These are phyloP conservation scores for Dermochelys coriacea DNA, from an alignment of 2,797 vertebrate genomes.

Conservation along the genomic window DNA sequence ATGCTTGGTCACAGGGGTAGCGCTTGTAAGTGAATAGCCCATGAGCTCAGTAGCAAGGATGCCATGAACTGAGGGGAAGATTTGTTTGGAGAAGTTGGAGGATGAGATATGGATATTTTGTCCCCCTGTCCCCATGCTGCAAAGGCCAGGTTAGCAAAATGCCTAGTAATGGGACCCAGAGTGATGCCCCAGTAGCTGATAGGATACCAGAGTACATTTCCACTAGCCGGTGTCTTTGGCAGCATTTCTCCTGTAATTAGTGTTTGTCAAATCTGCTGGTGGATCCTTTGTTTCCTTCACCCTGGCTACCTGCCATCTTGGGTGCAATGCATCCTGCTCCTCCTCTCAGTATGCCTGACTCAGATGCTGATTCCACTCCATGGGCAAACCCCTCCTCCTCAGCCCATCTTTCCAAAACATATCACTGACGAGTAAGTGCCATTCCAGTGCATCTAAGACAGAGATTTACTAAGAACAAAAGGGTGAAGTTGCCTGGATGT, in stretches of 20 bases:
- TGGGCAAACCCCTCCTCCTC: conserved; percentile 41
- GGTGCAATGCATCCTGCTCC: conserved; percentile 62
- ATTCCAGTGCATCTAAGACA: conserved; percentile 31
- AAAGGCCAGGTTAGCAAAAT: conserved; percentile 65
- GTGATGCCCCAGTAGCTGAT: conserved; percentile 65
- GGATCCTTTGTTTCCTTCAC: conserved; percentile 74
- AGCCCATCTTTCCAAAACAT: conserved; percentile 51
- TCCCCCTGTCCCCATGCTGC: conserved; percentile 13
- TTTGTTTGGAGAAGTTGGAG: background rate
- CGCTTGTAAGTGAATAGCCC: background rate
- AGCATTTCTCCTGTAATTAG: conserved; percentile 66
- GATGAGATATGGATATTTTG: background rate
- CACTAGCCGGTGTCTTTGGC: conserved; percentile 62
- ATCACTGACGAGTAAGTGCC: conserved; percentile 10
- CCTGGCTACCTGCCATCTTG: conserved; percentile 58
- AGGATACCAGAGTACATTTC: conserved; percentile 62
- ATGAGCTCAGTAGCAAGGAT: background rate
- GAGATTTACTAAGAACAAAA: conserved; percentile 32
- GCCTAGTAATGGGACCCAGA: conserved; percentile 67
- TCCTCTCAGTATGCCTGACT: conserved; percentile 50
- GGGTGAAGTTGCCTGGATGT: background rate
- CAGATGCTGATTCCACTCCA: conserved; percentile 52
- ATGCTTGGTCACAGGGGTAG: background rate
- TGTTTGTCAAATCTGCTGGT: conserved; percentile 66
- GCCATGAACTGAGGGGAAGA: background rate